Evolutionary conservation across 2,797 vertebrate species (phyloP).

Genomic region (Cottoperca gobio): DNA sequence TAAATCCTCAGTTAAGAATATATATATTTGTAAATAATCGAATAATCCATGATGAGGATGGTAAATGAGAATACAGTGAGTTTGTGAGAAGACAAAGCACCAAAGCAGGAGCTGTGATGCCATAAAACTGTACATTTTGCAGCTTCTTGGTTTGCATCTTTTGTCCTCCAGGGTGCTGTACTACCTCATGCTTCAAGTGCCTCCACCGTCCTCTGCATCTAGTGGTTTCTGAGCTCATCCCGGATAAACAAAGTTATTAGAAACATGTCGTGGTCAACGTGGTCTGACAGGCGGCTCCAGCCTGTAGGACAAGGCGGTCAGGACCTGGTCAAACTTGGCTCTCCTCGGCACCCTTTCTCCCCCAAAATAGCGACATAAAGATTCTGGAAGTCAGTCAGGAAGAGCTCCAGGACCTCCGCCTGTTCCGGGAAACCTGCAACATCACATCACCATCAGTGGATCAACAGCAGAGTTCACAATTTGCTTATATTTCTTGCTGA

Average conservation of each 20-base stretch:
- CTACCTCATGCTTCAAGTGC: neutral
- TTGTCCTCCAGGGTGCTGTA: neutral
- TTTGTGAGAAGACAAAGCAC: neutral
- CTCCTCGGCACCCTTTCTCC: constrained; percentile 89
- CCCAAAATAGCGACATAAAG: constrained; percentile 96
- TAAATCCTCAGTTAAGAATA: neutral
- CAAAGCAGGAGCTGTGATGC: neutral
- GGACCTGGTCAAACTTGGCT: constrained; percentile 93
- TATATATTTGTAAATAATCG: neutral
- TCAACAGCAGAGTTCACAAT: neutral
- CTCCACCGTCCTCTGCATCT: neutral
- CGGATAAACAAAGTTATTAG: no score
- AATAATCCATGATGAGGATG: no score
- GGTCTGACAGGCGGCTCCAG: constrained; percentile 87
- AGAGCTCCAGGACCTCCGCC: constrained; percentile 88
- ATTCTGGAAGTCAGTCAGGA: constrained; percentile 96
- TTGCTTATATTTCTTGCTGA: no score
- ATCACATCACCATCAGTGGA: neutral
- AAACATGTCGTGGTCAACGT: neutral
- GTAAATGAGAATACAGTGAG: neutral
- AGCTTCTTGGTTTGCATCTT: neutral
- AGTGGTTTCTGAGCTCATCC: neutral
- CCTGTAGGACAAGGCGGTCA: constrained; percentile 92
- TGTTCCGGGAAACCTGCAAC: constrained; percentile 89
- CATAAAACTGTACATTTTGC: neutral